These are phyloP conservation scores for Latheticus oryzae DNA, from an alignment of 2,888 invertebrate genomes.

Conservation along the genomic window DNA sequence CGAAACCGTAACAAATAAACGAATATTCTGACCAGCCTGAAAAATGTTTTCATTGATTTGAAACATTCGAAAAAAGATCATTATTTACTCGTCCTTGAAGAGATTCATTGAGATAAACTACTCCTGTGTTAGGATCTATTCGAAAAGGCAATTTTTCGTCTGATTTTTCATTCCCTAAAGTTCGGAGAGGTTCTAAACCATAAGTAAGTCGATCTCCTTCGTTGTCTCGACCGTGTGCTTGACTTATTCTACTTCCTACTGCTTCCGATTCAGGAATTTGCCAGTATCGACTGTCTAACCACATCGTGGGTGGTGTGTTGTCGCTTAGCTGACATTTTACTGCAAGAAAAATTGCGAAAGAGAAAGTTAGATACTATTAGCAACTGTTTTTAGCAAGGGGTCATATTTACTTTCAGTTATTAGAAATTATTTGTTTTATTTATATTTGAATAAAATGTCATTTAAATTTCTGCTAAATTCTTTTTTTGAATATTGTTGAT, in stretches of 20 bases:
- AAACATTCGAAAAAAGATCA: conserved; percentile 1
- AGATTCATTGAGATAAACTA: conserved; percentile 83
- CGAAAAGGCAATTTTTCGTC: conserved; percentile 75
- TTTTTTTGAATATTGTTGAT: too few species aligned
- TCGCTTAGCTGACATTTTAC: conserved; percentile 49
- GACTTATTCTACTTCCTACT: conserved; percentile 78
- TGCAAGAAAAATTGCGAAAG: conserved; percentile 46
- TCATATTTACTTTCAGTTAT: too few species aligned
- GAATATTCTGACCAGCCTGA: conserved; percentile 75
- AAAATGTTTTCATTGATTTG: conserved; percentile 52
- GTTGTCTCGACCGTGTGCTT: conserved; percentile 75
- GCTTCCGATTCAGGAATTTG: conserved; percentile 76
- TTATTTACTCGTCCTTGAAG: conserved; percentile 77
- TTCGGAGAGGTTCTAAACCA: conserved; percentile 73
- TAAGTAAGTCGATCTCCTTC: conserved; percentile 75
- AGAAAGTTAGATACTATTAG: too few species aligned
- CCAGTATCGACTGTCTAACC: conserved; percentile 79
- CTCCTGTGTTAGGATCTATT: conserved; percentile 81
- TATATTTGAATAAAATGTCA: too few species aligned
- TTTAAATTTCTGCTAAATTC: too few species aligned
- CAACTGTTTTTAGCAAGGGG: too few species aligned
- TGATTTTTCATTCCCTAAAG: conserved; percentile 24
- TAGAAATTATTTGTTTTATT: too few species aligned
- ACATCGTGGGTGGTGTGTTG: conserved; percentile 70
- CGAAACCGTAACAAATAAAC: conserved; percentile 75